Base-by-base conservation (phyloP, 2,888 invertebrate species). In the Esperia sulphurella region DNA sequence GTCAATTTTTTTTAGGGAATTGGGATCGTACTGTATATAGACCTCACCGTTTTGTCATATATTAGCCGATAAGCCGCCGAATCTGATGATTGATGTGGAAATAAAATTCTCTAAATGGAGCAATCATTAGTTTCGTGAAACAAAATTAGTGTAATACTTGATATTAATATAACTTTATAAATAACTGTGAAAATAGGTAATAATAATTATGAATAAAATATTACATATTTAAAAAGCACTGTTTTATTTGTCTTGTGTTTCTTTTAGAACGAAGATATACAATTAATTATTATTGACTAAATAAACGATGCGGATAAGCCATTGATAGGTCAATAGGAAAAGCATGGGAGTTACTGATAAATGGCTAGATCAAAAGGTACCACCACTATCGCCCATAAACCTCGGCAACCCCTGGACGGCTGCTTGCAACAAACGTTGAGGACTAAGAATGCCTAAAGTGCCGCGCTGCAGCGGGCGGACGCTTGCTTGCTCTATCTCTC, bases 1-100 rank as follows among this genome's bases (percentile, higher is more conserved):
- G 92, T 92, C 92, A 92, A 92, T 92, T 92, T 92, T 31, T 73
- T 92, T 92, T 92, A 92, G 92, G 92, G 91, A 92, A 92, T 91
- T 90, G 92, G 92, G 92, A 91, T 91, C 83, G 91, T 92, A 91
- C 91, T 92, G 92, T 92, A 92, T 84, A 89, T 87, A 89, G 77
- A 81, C 80, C 79, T 81, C 87, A 88, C 86, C 80, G 79, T 81
- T 85, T 83, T 85, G 85, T 86, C 83, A 82, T 79, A 83, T 83
- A 82, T 68, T 83, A 82, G 79, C 63, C 10, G 58, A 55, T 88
- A 86, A 87, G 84, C 57, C 71, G 84, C 57, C 71, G 77, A 78
- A 79, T 79, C 86, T 83, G 79, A 85, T 88, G 89, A 83, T 89
- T 86, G 83, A 75, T 65, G 79, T 81, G 88, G 89, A 88, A 89